phyloP scores from a whole-genome alignment of 2,888 invertebrate genomes.

The Pammene fasciana region DNA sequence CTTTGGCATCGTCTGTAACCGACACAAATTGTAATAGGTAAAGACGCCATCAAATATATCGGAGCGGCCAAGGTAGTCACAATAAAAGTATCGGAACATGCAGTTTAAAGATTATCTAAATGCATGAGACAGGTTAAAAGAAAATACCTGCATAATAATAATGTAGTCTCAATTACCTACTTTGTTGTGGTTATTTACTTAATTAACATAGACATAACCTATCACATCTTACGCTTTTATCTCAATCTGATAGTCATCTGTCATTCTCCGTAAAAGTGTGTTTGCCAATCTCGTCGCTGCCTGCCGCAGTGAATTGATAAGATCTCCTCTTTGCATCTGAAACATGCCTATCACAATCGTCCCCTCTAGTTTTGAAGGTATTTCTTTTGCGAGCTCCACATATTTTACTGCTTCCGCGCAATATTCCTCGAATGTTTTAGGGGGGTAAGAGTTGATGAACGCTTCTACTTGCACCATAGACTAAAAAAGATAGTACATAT shows the following conservation, averaged over 20 bases:
- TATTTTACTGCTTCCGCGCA: constrained; percentile 84
- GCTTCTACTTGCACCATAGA: constrained; percentile 84
- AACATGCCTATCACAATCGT: constrained; percentile 92
- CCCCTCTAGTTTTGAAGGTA: constrained; percentile 84
- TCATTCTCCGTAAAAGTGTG: constrained; percentile 88
- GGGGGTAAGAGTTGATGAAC: constrained; percentile 86
- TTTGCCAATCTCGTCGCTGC: constrained; percentile 88
- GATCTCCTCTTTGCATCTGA: constrained; percentile 90
- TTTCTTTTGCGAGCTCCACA: constrained; percentile 84
- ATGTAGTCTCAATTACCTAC: neutral
- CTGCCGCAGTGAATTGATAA: constrained; percentile 88
- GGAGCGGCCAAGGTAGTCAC: too few relatives aligned
- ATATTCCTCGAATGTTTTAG: constrained; percentile 85
- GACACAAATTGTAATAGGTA: too few relatives aligned
- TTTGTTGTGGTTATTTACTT: neutral
- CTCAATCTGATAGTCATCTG: constrained; percentile 89
- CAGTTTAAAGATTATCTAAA: neutral
- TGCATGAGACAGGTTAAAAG: neutral
- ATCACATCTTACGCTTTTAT: constrained; percentile 86
- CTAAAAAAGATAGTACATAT: constrained; percentile 56
- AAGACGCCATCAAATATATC: too few relatives aligned
- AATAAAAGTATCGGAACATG: too few relatives aligned
- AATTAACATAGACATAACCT: neutral
- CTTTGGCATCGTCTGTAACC: too few relatives aligned
- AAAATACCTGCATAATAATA: neutral